Base-by-base conservation (phyloP, 2,113 vertebrate genomes). In the Pachycephala philippinensis region DNA sequence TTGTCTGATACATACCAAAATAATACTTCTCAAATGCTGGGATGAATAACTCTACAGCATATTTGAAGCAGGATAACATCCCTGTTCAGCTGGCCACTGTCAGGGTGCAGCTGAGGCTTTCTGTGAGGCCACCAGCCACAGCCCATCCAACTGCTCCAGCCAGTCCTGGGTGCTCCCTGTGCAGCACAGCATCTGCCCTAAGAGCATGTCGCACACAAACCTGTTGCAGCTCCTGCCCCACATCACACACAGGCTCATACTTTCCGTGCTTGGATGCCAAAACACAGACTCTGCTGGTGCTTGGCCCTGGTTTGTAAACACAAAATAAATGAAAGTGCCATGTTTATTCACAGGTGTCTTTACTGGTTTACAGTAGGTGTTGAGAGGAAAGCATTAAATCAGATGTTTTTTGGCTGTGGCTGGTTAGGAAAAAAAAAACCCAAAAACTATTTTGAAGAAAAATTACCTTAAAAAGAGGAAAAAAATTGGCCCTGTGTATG, bases 81-180 rank as follows among this genome's bases (percentile, higher is more conserved):
- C 13, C 9, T 57, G 8, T 35, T 74, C 39, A 35, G 2, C 8
- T 84, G 42, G 35, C 15, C 1, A 2, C 17, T 53, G 15, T 16
- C 28, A 53, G 57, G 7, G 5, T 1, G 2, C 22, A 53, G 9
- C 13, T 0, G 0, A 50, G 21, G 26, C 26, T 3, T 45, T 37
- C 37, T 61, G 4, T 13, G 18, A 8, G 5, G 10, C 6, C 42
- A 47, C 5, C 47, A 76, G n/a, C 6, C 31, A 18, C 4, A 47
- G 26, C 15, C 21, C 3, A 3, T 49, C 42, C n/a, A n/a, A 40
- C 2, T 0, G 3, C 11, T 31, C 30, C 50, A 69, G 52, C 11
- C 59, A 69, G 60, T 16, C 8, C n/a, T 49, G 59, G 27, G 7
- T 47, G 9, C 18, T 87, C 8, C 11, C 47, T 28, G 22, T 14